Evolutionary conservation across 2,113 vertebrate species (phyloP).

Genomic region (Periophthalmodon schlosseri): DNA sequence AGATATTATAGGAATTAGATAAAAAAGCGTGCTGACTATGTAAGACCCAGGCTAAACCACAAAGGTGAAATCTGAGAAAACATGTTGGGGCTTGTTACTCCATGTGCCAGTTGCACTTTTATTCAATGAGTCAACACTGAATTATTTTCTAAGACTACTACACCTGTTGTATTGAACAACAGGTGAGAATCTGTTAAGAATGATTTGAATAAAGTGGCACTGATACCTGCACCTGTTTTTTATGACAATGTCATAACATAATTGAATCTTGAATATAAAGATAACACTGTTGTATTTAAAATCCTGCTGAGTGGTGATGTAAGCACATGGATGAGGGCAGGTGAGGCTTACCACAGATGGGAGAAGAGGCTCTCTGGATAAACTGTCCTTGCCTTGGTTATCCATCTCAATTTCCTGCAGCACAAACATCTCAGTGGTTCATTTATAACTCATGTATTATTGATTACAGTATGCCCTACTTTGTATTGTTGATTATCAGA

Average conservation of each 20-base stretch:
- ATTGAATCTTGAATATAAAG: neutral
- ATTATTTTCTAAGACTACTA: neutral
- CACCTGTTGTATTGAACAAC: neutral
- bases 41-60: neutral
- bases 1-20: no score
- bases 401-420: slow-evolving; percentile 39
- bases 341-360: slow-evolving; percentile 27
- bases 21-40: neutral
- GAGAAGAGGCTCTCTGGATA: slow-evolving; percentile 31
- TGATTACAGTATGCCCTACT: neutral
- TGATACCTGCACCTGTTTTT: no score
- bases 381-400: neutral
- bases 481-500: neutral
- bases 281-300: no score
- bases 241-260: no score
- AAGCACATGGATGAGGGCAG: neutral
- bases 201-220: no score
- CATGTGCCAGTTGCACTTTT: neutral
- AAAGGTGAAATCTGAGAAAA: neutral
- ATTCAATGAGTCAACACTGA: neutral
- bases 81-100: slow-evolving; percentile 1
- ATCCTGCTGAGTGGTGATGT: neutral
- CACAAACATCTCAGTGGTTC: slow-evolving; percentile 5
- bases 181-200: no score
- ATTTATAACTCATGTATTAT: neutral